A percentile compares a stretch with the other conserved stretches of the same genome.
phyloP scores from a whole-genome alignment of 2,113 vertebrate species.

The Collichthys lucidus region DNA sequence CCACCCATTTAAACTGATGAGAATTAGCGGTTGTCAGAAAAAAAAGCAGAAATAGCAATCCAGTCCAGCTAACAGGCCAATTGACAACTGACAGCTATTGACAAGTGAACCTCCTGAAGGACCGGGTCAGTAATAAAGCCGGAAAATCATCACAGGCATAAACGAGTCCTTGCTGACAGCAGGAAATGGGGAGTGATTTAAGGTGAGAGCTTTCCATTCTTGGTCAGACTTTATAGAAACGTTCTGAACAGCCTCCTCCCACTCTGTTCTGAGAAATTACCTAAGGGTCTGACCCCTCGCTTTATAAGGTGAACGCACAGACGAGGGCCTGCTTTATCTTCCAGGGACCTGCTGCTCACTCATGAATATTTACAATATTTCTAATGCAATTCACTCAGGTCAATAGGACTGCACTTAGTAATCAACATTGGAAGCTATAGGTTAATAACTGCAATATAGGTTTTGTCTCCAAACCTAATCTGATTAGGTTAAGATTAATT shows the following conservation, averaged over 20 bases:
- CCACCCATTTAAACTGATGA: not conserved
- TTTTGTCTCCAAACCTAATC: conserved; percentile 42
- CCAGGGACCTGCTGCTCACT: conserved; percentile 29
- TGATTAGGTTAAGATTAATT: conserved; percentile 42
- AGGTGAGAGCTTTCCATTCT: conserved; percentile 42
- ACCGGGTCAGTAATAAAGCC: conserved; percentile 4
- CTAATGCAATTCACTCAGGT: conserved; percentile 37
- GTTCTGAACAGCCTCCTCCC: conserved; percentile 22
- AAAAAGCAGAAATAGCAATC: not conserved
- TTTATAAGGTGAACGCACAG: conserved; percentile 62
- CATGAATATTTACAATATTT: conserved; percentile 74
- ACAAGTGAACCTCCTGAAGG: conserved; percentile 25
- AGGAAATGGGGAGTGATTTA: conserved; percentile 48
- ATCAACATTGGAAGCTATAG: conserved; percentile 54
- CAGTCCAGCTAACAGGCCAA: conserved; percentile 2
- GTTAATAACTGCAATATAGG: conserved; percentile 59
- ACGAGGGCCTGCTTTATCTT: conserved; percentile 58
- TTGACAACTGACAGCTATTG: conserved; percentile 29
- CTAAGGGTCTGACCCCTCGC: conserved; percentile 54
- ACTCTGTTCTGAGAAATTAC: conserved; percentile 41
- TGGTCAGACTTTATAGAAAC: conserved; percentile 44
- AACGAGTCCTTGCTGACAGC: conserved; percentile 41
- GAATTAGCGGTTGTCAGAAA: not conserved
- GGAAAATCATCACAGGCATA: not conserved
- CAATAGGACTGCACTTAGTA: conserved; percentile 53